These are phyloP conservation scores for Deroptyus accipitrinus DNA, from an alignment of 2,113 vertebrate genomes.

Conservation along the genomic window DNA sequence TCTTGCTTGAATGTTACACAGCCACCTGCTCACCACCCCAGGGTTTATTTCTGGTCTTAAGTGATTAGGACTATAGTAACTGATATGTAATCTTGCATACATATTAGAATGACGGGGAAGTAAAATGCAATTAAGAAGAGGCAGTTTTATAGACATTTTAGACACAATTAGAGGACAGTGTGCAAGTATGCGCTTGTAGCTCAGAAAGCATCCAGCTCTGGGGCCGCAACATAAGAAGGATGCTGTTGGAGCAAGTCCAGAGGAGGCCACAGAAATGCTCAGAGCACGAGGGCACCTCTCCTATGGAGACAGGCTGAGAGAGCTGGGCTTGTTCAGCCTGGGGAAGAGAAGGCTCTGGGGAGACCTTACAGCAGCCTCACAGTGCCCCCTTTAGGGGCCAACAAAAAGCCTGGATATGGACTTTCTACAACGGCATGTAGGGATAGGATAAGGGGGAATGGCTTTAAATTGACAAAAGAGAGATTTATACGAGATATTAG, in stretches of 20 bases:
- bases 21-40: neutral
- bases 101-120: neutral
- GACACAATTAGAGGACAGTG: neutral
- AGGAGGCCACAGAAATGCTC: neutral
- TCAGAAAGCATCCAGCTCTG: neutral
- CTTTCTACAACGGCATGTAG: neutral
- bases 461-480: neutral
- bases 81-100: fast-evolving
- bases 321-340: neutral
- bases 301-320: neutral
- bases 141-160: neutral
- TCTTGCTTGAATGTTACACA: fast-evolving
- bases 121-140: neutral
- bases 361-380: neutral
- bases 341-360: neutral
- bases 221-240: neutral
- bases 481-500: neutral
- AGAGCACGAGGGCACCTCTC: neutral
- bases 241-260: neutral
- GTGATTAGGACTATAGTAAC: neutral
- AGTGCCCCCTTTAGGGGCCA: neutral
- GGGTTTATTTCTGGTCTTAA: neutral
- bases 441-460: neutral
- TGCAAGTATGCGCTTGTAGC: neutral
- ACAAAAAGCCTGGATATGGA: neutral